Evolutionary conservation across 2,113 vertebrate species (phyloP).

Genomic region (Leucosticte australis): DNA sequence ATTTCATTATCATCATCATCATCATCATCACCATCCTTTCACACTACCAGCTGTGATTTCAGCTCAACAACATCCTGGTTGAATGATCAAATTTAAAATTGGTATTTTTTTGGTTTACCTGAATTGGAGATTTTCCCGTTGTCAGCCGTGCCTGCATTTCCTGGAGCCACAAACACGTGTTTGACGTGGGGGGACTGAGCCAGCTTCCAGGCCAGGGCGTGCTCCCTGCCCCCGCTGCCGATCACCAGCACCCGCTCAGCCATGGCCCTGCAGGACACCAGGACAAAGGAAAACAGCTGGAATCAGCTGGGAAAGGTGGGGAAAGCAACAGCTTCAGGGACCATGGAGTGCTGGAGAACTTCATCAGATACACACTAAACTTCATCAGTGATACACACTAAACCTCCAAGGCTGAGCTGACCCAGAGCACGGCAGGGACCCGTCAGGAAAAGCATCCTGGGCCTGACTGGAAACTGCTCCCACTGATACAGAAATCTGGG

Average conservation of each 20-base stretch:
- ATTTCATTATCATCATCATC: background rate
- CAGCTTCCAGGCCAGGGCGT: slow-evolving; percentile 88
- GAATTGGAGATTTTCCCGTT: slow-evolving; percentile 86
- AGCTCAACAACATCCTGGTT: background rate
- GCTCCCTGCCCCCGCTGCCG: slow-evolving; percentile 88
- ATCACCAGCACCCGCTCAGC: slow-evolving; percentile 87
- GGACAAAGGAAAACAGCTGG: background rate
- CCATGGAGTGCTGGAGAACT: background rate
- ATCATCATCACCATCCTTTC: background rate
- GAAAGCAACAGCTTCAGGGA: background rate
- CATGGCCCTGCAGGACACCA: slow-evolving; percentile 74
- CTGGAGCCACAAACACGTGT: slow-evolving; percentile 86
- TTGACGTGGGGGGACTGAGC: slow-evolving; percentile 82
- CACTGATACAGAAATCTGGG: background rate
- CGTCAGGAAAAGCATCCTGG: fast-evolving
- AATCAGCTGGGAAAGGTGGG: background rate
- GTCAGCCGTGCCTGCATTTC: slow-evolving; percentile 83
- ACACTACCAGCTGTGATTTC: background rate
- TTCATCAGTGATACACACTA: background rate
- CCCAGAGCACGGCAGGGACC: background rate
- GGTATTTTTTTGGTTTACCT: slow-evolving; percentile 57
- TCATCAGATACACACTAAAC: background rate
- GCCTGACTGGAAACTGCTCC: background rate
- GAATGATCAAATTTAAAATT: background rate
- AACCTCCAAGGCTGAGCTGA: background rate